Base-by-base conservation (phyloP, 2,888 invertebrate genomes). In the Smittia aterrima region DNA sequence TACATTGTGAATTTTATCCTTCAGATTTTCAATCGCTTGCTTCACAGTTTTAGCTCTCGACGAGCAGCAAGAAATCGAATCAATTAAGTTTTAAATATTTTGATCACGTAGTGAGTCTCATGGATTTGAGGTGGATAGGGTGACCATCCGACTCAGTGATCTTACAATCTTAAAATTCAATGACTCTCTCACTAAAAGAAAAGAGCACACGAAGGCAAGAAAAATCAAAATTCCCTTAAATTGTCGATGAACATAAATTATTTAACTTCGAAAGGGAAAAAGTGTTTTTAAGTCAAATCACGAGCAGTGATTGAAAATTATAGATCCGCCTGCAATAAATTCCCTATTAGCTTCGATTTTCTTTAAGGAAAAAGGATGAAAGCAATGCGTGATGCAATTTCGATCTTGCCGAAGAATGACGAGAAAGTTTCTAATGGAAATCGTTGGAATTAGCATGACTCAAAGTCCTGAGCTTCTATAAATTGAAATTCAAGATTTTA, bases 301-400 rank as follows among this genome's bases (percentile, higher is more conserved):
- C 72, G 72, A 72, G 38, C 24, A 16, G 62, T 72, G 72, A 72
- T 72, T 72, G 72, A 72, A 72, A 72, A 72, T 72, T 72, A 72
- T 72, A 62, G 72, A 72, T 58, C 70, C 54, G 53, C 2, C 16
- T 54, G 54, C 70, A 71, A 71, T 71, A 71, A 68, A 71, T 71
- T 71, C 25, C 54, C 70, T 47, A 54, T 71, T 54, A 71, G 41
- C 27, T 22, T 58, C 58, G 13, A 58, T 22, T 22, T 58, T 58
- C 58, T 4, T 58, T 22, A 22, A 13, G 2, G 47, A 6, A n/a
- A 18, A 7, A 16, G 13, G 13, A n/a, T 16, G 47, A 11, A 58
- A 22, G 58, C 22, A 13, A 58, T 22, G 58, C 58, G 58, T 58
- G 58, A 18, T 58, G 7, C 22, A 58, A 58, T 58, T 58, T 58